Evolutionary conservation across 37 sponge, comb jelly and placozoan species (phyloP), one percentile per base, ranked within the genome.

Genomic region (Eunapius fragilis): DNA sequence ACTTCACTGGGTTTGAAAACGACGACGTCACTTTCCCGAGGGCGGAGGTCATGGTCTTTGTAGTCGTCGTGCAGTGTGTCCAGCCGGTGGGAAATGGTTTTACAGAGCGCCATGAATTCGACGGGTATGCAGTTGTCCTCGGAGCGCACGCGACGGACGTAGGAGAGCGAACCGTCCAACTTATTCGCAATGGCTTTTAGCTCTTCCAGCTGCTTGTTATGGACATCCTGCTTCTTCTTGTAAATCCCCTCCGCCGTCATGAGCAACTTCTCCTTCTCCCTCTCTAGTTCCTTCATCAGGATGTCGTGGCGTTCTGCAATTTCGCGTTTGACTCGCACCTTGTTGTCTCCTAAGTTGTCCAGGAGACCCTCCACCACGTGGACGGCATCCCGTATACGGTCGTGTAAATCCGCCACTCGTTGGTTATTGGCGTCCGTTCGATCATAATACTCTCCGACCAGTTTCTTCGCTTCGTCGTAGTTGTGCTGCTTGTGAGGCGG

Each of bases 11-110:
- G 27, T 36, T 48, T 74, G 67, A 84, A 84, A 2, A 47, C 30
- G 72, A 84, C 24, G 41, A 84, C 58, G 68, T 84, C 75, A 50
- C 74, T 84, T 35, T 85, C 70, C n/a, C 78, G 50, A 68, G 78
- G 70, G 31, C 31, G 26, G 25, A 28, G 77, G 35, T 76, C 47
- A 37, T 85, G 69, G 23, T 34, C 25, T 35, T 77, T 25, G 58
- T 84, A 84, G 25, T 49, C 25, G 34, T 45, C 75, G 45, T 30
- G 49, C 11, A 84, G 72, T 33, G 25, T 6, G 19, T 74, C 26
- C 75, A 84, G 17, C 0, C 69, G 32, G 0, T 14, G 31, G 24
- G 30, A 31, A 33, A 84, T 36, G 32, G n/a, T n/a, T 33, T n/a
- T n/a, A 2, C 34, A 74, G 69, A 84, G 75, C 27, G 71, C 73